These are phyloP conservation scores for Drosophila flavopinicola DNA, from an alignment of 2,888 invertebrate genomes.

Conservation along the genomic window DNA sequence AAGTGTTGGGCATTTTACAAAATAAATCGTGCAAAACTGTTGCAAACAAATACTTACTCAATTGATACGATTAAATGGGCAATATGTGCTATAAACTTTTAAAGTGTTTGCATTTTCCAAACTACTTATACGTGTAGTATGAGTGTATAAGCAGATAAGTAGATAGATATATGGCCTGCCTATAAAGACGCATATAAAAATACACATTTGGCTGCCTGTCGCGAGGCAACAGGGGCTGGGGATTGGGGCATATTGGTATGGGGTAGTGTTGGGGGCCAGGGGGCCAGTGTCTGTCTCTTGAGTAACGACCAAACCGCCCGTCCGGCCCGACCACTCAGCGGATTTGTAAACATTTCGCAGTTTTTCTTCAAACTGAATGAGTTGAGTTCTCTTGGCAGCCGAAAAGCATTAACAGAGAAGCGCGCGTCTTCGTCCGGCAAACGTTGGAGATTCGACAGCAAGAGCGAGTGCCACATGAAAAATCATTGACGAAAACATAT, in stretches of 20 bases:
- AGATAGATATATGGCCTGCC: conserved; percentile 47
- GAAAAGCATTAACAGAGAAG: conserved; percentile 63
- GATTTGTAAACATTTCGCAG: conserved; percentile 74
- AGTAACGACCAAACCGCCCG: conserved; percentile 44
- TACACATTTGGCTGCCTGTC: conserved; percentile 36
- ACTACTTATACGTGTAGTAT: conserved; percentile 31
- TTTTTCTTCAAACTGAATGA: conserved; percentile 47
- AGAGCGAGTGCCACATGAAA: conserved; percentile 16
- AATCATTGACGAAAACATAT: conserved; percentile 16
- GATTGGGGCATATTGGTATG: background rate
- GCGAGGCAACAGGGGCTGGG: conserved; percentile 13
- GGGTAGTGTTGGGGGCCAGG: too few species aligned
- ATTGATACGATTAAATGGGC: conserved; percentile 28
- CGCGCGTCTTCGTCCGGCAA: conserved; percentile 49
- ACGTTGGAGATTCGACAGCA: conserved; percentile 22
- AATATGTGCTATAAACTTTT: conserved; percentile 32
- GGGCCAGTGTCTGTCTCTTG: conserved; percentile 46
- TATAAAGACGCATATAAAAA: conserved; percentile 67
- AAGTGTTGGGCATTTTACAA: conserved; percentile 41
- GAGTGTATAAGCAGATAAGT: conserved; percentile 36
- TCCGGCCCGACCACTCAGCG: conserved; percentile 62
- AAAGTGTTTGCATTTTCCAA: conserved; percentile 24
- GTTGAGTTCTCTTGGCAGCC: conserved; percentile 48
- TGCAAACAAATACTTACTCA: conserved; percentile 23
- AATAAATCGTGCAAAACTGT: conserved; percentile 34